These are phyloP conservation scores for Kryptopterus vitreolus DNA, from an alignment of 2,797 vertebrate species.

Conservation along the genomic window DNA sequence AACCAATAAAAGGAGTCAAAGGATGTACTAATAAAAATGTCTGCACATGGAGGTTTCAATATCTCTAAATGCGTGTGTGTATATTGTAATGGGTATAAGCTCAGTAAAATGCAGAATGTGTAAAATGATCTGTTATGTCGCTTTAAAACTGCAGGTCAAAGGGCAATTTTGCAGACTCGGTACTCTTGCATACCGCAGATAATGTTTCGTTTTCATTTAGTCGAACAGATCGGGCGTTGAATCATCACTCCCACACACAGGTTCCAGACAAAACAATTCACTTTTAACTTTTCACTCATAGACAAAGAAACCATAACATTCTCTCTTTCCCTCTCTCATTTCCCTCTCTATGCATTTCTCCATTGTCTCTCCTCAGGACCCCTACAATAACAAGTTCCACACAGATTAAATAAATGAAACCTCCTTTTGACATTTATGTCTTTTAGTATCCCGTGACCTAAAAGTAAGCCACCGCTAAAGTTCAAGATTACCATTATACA, in stretches of 20 bases:
- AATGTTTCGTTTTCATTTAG: conserved; percentile 22
- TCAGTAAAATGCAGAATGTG: not conserved
- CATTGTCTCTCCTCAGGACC: not conserved
- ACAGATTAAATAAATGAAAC: not conserved
- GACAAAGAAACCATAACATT: conserved; percentile 15
- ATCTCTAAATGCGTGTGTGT: not conserved
- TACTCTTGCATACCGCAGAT: not conserved
- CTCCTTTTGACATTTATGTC: not conserved
- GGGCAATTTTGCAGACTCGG: not conserved
- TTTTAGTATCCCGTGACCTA: not conserved
- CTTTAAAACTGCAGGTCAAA: conserved; percentile 19
- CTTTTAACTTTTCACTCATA: conserved; percentile 28
- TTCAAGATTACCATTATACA: too few relatives aligned
- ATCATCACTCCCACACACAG: conserved; percentile 37
- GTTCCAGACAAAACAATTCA: conserved; percentile 39
- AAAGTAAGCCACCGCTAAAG: not conserved
- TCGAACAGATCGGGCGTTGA: conserved; percentile 34
- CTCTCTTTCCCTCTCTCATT: not conserved
- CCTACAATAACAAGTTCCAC: not conserved
- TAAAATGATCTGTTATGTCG: not conserved
- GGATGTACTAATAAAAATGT: not conserved
- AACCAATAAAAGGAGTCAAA: too few relatives aligned
- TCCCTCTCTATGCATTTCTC: not conserved
- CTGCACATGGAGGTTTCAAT: not conserved
- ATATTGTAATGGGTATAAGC: too few relatives aligned